Conservation (phyloP, 2,113 vertebrate species). For the Sebastes schlegelii region DNA sequence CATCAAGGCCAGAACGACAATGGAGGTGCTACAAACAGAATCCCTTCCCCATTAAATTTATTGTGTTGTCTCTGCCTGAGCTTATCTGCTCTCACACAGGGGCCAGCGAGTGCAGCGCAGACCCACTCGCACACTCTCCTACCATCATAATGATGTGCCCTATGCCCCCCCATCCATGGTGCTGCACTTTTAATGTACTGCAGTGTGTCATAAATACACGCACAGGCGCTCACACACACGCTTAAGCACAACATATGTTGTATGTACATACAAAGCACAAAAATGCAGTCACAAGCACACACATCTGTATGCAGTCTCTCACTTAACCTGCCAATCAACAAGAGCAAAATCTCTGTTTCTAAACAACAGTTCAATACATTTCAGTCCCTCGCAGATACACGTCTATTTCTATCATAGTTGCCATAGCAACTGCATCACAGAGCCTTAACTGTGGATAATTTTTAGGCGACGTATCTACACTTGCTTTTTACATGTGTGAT, state of each 20-base stretch:
- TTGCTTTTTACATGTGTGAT: constrained; percentile 61
- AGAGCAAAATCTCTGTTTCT: constrained; percentile 61
- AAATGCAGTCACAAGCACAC: constrained; percentile 22
- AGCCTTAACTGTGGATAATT: constrained; percentile 84
- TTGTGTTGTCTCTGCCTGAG: constrained; percentile 65
- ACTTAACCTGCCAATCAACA: constrained; percentile 68
- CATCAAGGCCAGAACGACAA: constrained; percentile 49
- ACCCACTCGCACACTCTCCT: constrained; percentile 55
- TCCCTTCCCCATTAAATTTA: constrained; percentile 57
- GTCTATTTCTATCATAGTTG: constrained; percentile 86
- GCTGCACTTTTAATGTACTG: constrained; percentile 74
- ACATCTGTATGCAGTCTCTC: constrained; percentile 44
- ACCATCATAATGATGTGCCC: constrained; percentile 70
- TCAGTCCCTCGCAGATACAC: constrained; percentile 83
- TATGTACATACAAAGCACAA: constrained; percentile 3
- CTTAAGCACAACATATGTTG: not conserved
- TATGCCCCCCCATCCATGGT: constrained; percentile 60
- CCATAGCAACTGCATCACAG: constrained; percentile 87
- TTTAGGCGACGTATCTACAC: constrained; percentile 75
- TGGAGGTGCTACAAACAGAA: constrained; percentile 45
- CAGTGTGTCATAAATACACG: constrained; percentile 47
- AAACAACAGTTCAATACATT: constrained; percentile 82
- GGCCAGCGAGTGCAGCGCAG: constrained; percentile 60
- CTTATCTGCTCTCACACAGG: constrained; percentile 67
- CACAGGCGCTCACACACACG: not conserved